Evolutionary conservation across 2,113 vertebrate genomes (phyloP), one percentile per base, ranked within the genome.

Genomic region (Lipophrys pholis): DNA sequence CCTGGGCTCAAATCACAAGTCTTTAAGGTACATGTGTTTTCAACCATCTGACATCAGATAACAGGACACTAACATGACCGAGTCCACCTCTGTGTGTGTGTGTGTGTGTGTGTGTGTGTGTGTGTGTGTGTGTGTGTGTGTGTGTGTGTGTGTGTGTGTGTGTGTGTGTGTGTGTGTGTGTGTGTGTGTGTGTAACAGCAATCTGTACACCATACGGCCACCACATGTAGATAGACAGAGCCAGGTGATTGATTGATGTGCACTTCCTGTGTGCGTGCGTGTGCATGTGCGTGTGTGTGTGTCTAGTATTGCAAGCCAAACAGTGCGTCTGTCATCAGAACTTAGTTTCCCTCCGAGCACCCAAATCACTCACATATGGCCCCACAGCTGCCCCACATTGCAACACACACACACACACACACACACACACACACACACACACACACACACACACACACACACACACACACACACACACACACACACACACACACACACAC

Each of bases 281-380:
- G 76, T 46, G 40, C 62, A 46, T 36, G 10, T 54, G 11, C n/a
- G 38, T 57, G 48, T 38, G 51, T 59, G 72, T 76, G 80, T 67
- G 73, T 67, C 81, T 96, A 93, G 82, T 73, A 15, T 92, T 92
- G 91, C 92, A 91, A 90, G 82, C 83, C 88, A 93, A 93, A 93
- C 90, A 92, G 86, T 82, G 82, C 68, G 90, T 93, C 93, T 92
- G 89, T 94, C 93, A 92, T 92, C 91, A 90, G 75, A 86, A 90
- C 88, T 93, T 84, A 84, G 90, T 86, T 88, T 87, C 82, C 81
- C 89, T 84, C 73, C 21, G 68, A 86, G 87, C 73, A 17, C 64
- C 78, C 78, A 92, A 93, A 94, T 93, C 87, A 92, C 86, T 94
- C 85, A 83, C 93, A 93, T 85, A 91, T 93, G 92, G 89, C 89